Evolutionary conservation across 2,888 invertebrate species (phyloP).

Genomic region (Diadromus collaris): DNA sequence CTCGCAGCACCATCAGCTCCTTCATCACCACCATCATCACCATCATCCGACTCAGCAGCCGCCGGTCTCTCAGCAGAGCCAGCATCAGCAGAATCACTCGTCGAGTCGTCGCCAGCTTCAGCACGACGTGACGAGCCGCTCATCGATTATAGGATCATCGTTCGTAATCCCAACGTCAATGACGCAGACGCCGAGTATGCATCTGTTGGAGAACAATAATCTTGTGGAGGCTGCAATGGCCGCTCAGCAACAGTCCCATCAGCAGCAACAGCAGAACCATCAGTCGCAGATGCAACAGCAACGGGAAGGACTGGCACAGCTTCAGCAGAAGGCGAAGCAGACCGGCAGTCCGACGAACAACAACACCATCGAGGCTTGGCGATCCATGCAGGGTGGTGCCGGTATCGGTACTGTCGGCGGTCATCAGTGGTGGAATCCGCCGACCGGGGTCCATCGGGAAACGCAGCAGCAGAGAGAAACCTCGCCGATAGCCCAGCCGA

Average conservation of each 20-base stretch:
- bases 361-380: conserved; percentile 81
- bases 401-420: conserved; percentile 47
- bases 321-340: conserved; percentile 76
- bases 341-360: conserved; percentile 80
- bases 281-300: conserved; percentile 63
- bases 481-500: conserved; percentile 57
- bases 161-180: conserved; percentile 74
- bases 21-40: conserved; percentile 63
- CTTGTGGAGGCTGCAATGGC: conserved; percentile 75
- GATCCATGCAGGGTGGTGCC: conserved; percentile 74
- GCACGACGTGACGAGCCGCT: conserved; percentile 64
- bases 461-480: conserved; percentile 59
- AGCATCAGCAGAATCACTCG: conserved; percentile 45
- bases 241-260: conserved; percentile 71
- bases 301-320: conserved; percentile 65
- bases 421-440: conserved; percentile 78
- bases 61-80: conserved; percentile 48
- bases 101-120: conserved; percentile 66
- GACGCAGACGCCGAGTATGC: conserved; percentile 79
- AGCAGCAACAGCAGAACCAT: conserved; percentile 67
- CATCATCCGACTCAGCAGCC: conserved; percentile 62
- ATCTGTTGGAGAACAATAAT: conserved; percentile 78
- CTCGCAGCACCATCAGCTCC: conserved; percentile 70
- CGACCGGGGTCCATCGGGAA: conserved; percentile 71
- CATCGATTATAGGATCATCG: conserved; percentile 68